Evolutionary conservation across 2,113 vertebrate genomes (phyloP), one percentile per base, ranked within the genome.

Genomic region (Azemiops feae): DNA sequence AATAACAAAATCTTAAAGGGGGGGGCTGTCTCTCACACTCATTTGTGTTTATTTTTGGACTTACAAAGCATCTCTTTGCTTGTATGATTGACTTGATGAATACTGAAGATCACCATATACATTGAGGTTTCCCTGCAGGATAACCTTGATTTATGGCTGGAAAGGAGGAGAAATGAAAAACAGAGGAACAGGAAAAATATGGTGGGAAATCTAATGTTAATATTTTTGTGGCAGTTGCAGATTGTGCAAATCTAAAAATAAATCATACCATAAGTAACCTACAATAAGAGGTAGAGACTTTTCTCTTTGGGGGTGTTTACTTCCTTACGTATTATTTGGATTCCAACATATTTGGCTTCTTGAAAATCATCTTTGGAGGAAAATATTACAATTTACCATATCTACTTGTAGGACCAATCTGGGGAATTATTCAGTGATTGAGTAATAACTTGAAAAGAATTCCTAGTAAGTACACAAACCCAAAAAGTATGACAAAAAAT

Each of bases 361-460:
- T 93, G 3, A 55, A 53, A 54, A 55, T 9, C 9, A 55, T 93
- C 22, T 96, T 95, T 93, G 85, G 23, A 95, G 93, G 93, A n/a
- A 96, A 95, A 94, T 23, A 81, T 43, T 81, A 85, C 54, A 91
- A 93, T 34, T 9, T 96, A 96, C 93, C 92, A 96, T 91, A 95
- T 94, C 93, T 96, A 92, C 93, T 96, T 93, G 89, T 69, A 93
- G 90, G 93, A 52, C 55, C 74, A 93, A 60, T 96, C 93, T 95
- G 3, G 53, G 92, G 96, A 97, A 96, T 95, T 96, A 96, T 96
- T 93, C 92, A 94, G 95, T 94, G 91, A 95, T 96, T 97, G 92
- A 85, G 90, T 92, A 92, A 4, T 50, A 94, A 52, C 12, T 91
- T 95, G 93, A 93, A 96, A 97, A 93, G 30, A 93, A 93, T 92